phyloP scores from a whole-genome alignment of 2,888 invertebrate genomes.

The Nomada fucata region DNA sequence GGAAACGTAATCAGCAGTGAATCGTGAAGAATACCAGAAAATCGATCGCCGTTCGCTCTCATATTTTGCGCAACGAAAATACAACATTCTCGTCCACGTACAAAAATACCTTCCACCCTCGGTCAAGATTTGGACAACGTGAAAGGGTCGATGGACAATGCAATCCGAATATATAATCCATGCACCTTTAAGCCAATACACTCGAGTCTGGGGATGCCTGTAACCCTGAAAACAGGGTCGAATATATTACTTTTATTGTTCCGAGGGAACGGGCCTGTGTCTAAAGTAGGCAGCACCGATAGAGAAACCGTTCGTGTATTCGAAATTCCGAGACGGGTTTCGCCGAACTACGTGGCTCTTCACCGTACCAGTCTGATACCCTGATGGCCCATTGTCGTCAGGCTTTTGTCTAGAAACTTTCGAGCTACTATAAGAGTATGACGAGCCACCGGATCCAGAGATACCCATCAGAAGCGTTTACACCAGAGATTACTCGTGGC shows the following conservation, averaged over 20 bases:
- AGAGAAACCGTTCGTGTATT: neutral
- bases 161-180: neutral
- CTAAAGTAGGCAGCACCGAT: slow-evolving; percentile 19
- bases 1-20: too few species aligned
- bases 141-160: neutral
- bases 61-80: too few species aligned
- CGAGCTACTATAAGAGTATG: slow-evolving; percentile 61
- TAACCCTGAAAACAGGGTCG: slow-evolving; percentile 9
- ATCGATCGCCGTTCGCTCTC: too few species aligned
- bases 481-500: slow-evolving; percentile 64
- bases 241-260: slow-evolving; percentile 14
- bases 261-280: neutral
- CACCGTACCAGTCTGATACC: slow-evolving; percentile 62
- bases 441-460: slow-evolving; percentile 67
- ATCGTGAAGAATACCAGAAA: neutral
- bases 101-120: neutral
- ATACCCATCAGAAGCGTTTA: slow-evolving; percentile 69
- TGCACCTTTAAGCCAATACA: neutral
- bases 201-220: neutral
- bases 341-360: slow-evolving; percentile 38
- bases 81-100: neutral
- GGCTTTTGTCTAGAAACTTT: slow-evolving; percentile 69
- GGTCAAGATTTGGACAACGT: neutral
- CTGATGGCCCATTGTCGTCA: slow-evolving; percentile 77
- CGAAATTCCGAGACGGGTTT: slow-evolving; percentile 31